phyloP scores from a whole-genome alignment of 1,140 invertebrate genomes.

The Heliconius melpomene region DNA sequence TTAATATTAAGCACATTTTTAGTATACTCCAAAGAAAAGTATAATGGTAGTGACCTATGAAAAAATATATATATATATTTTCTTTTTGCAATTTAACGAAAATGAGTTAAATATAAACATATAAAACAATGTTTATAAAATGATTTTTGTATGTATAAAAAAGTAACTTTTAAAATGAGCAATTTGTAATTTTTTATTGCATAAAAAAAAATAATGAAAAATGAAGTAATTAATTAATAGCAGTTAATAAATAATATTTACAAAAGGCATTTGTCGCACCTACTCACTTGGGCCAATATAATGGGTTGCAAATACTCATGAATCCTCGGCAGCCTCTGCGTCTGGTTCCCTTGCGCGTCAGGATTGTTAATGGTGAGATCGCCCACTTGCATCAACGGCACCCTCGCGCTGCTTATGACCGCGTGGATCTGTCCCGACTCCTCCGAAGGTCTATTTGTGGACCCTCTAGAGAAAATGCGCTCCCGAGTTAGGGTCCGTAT shows the following conservation, averaged over 20 bases:
- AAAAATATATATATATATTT: not conserved
- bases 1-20: no score
- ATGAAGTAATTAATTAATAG: not conserved
- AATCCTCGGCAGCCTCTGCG: slow-evolving; percentile 62
- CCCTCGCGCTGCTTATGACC: slow-evolving; percentile 61
- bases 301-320: slow-evolving; percentile 75
- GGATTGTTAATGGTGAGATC: slow-evolving; percentile 78
- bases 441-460: slow-evolving; percentile 39
- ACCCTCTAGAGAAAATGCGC: slow-evolving; percentile 41
- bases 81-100: no score
- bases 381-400: slow-evolving; percentile 83
- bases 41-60: no score
- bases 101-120: no score
- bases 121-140: no score
- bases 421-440: slow-evolving; percentile 53
- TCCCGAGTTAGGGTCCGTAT: slow-evolving; percentile 60
- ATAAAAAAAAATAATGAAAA: not conserved
- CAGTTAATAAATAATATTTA: slow-evolving; percentile 3
- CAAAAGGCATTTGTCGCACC: slow-evolving; percentile 6
- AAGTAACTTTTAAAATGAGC: not conserved
- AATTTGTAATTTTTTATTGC: not conserved
- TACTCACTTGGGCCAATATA: slow-evolving; percentile 70
- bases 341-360: slow-evolving; percentile 51
- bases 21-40: no score
- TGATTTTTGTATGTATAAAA: not conserved